Evolutionary conservation across 2,888 invertebrate genomes (phyloP).

Genomic region (Ephialtes manifestator): DNA sequence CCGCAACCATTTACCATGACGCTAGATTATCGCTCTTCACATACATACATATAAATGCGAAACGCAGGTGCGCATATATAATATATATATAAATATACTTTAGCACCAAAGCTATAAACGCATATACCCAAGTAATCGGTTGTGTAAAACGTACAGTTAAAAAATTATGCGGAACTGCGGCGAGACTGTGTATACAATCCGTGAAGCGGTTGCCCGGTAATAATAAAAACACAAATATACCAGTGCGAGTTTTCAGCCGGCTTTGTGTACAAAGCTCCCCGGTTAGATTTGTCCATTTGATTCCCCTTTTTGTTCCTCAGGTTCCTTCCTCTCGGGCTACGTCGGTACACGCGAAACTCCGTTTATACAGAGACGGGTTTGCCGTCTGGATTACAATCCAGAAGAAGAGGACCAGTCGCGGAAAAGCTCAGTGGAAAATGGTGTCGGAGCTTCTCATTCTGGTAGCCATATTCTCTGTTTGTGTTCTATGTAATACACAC

Average conservation of each 20-base stretch:
- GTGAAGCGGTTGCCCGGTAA: constrained; percentile 14
- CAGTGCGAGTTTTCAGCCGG: constrained; percentile 10
- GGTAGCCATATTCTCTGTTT: neutral
- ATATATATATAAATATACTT: constrained; percentile 19
- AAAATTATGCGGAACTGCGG: constrained; percentile 68
- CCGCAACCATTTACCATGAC: constrained; percentile 68
- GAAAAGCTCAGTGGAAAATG: constrained; percentile 49
- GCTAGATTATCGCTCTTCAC: constrained; percentile 65
- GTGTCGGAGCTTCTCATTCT: constrained; percentile 40
- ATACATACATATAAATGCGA: constrained; percentile 11
- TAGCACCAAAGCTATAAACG: constrained; percentile 26
- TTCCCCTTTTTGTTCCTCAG: constrained; percentile 41
- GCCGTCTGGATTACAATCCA: neutral
- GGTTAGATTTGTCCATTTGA: constrained; percentile 61
- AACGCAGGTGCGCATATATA: constrained; percentile 8
- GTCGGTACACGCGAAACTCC: constrained; percentile 42
- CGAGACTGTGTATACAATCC: constrained; percentile 50
- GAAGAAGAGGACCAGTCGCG: constrained; percentile 5
- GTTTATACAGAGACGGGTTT: constrained; percentile 36
- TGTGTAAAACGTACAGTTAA: constrained; percentile 57
- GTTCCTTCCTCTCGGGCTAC: neutral
- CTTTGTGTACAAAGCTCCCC: constrained; percentile 38
- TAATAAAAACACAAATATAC: constrained; percentile 60
- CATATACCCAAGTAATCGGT: constrained; percentile 39
- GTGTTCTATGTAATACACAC: neutral